These are phyloP conservation scores for Sorex maritimensis DNA, from an alignment of 2,797 vertebrate species.

Conservation along the genomic window DNA sequence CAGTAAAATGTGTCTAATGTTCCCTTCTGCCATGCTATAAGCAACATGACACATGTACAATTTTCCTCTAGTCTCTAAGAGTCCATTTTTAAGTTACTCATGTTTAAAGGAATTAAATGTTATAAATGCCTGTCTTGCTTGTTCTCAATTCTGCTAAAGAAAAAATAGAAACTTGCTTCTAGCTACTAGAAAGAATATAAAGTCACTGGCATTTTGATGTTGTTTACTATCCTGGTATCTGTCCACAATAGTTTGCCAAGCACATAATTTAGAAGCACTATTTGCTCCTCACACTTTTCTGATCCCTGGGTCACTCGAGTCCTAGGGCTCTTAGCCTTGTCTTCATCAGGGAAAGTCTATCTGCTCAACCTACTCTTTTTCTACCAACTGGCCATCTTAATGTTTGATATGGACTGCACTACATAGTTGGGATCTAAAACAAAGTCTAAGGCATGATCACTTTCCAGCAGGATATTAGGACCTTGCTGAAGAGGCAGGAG, in stretches of 20 bases:
- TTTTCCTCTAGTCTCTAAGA: background rate
- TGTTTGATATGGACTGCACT: background rate
- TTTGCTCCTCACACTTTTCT: background rate
- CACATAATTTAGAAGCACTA: background rate
- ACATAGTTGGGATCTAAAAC: background rate
- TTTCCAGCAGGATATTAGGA: background rate
- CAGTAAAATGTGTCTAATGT: background rate
- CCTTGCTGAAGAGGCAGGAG: background rate
- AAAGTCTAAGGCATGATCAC: background rate
- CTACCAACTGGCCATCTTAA: background rate
- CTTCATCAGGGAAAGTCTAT: background rate
- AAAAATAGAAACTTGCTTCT: background rate
- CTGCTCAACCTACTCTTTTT: background rate
- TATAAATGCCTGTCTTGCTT: background rate
- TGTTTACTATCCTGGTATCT: background rate
- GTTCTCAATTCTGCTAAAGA: background rate
- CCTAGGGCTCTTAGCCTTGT: background rate
- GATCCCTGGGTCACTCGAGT: background rate
- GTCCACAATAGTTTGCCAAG: background rate
- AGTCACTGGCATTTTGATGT: background rate
- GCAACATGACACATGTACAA: background rate
- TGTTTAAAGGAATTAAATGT: background rate
- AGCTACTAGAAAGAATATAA: background rate
- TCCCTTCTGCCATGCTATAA: background rate
- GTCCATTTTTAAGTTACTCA: conserved; percentile 19